Evolutionary conservation across 2,113 vertebrate genomes (phyloP).

Genomic region (Dermatemys mawii): DNA sequence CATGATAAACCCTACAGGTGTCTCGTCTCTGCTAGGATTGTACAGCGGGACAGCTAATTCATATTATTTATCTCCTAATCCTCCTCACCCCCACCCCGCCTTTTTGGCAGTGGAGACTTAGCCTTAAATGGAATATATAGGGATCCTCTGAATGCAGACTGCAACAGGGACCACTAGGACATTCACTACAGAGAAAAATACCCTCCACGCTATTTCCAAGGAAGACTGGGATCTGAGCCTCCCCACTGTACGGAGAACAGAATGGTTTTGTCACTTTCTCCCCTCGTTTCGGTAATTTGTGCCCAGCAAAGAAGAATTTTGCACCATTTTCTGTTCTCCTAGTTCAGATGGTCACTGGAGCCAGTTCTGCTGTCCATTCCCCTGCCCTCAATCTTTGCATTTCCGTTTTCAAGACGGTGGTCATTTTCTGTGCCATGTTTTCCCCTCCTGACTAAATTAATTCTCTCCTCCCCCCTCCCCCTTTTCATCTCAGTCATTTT

Average conservation of each 20-base stretch:
- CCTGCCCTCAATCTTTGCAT: neutral
- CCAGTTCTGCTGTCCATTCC: neutral
- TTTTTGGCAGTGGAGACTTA: neutral
- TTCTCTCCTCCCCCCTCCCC: neutral
- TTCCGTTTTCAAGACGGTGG: neutral
- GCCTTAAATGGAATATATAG: neutral
- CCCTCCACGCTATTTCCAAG: neutral
- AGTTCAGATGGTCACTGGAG: neutral
- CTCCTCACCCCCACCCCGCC: too few relatives aligned
- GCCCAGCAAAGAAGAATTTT: neutral
- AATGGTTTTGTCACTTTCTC: neutral
- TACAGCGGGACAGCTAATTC: neutral
- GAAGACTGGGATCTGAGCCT: neutral
- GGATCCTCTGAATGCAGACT: neutral
- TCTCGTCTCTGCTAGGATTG: neutral
- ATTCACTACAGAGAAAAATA: neutral
- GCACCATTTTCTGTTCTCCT: neutral
- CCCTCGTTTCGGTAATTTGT: neutral
- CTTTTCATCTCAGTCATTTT: neutral
- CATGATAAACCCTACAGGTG: too few relatives aligned
- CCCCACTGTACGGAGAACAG: neutral
- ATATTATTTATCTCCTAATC: neutral
- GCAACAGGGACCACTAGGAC: neutral
- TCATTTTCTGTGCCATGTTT: neutral
- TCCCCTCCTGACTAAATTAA: neutral